Conservation (phyloP, 2,797 vertebrate species). For the Distichodus sexfasciatus region DNA sequence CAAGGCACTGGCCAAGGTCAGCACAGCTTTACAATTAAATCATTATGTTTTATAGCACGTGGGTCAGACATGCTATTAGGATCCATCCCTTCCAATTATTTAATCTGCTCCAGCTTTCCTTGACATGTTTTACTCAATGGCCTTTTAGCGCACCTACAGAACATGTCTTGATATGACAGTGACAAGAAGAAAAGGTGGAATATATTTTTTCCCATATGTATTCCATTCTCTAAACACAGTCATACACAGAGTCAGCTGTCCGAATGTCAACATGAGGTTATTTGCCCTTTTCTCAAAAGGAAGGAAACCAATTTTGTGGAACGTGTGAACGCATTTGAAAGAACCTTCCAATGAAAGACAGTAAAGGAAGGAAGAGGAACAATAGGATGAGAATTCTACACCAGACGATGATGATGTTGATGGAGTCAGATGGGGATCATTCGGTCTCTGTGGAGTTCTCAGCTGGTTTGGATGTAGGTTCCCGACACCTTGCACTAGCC, state of each 20-base stretch:
- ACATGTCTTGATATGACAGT: too few species aligned
- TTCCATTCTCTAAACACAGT: not conserved
- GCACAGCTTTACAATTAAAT: conserved; percentile 14
- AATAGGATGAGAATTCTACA: not conserved
- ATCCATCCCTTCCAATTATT: conserved; percentile 15
- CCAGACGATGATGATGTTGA: conserved; percentile 1
- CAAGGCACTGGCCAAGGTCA: conserved; percentile 23
- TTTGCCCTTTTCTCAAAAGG: conserved; percentile 17
- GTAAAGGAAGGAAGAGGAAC: conserved; percentile 4
- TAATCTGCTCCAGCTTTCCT: not conserved
- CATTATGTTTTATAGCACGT: conserved; percentile 28
- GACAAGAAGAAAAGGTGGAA: not conserved
- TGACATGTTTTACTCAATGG: conserved; percentile 2
- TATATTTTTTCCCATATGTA: not conserved
- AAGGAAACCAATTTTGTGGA: conserved; percentile 1
- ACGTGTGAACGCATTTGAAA: not conserved
- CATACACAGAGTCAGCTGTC: not conserved
- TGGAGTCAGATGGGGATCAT: conserved; percentile 7
- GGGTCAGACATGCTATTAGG: conserved; percentile 1
- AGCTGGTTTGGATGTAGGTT: conserved; percentile 7
- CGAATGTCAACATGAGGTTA: not conserved
- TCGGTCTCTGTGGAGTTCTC: not conserved
- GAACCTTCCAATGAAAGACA: not conserved
- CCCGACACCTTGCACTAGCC: not conserved
- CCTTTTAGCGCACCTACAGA: not conserved